Conservation (phyloP, 2,888 invertebrate species). For the Chirona hameri region DNA sequence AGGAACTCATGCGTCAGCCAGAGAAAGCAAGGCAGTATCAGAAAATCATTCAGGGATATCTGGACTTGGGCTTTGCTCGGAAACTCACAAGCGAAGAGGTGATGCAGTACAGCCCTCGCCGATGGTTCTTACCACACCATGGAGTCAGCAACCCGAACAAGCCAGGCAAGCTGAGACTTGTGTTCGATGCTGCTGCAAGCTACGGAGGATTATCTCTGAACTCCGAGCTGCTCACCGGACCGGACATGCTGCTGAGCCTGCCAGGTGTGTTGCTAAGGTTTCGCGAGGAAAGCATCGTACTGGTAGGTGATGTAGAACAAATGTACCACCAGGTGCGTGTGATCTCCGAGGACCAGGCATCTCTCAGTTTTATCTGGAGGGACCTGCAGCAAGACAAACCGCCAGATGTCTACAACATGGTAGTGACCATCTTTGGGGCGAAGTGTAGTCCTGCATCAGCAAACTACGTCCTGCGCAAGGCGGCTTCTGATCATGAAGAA, state of each 20-base stretch:
- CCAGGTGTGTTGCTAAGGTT: background rate
- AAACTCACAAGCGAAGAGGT: background rate
- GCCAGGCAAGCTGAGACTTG: constrained; percentile 39
- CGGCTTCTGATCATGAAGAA: background rate
- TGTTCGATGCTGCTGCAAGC: constrained; percentile 38
- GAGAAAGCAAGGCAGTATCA: background rate
- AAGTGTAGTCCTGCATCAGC: background rate
- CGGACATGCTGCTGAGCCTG: background rate
- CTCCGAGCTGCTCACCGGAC: background rate
- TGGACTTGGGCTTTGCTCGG: background rate
- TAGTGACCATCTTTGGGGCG: background rate
- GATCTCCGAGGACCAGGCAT: background rate
- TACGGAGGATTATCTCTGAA: background rate
- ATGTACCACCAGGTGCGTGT: background rate
- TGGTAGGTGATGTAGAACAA: background rate
- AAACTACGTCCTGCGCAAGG: background rate
- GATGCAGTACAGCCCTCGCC: background rate
- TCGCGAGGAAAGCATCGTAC: background rate
- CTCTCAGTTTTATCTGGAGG: background rate
- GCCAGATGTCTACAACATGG: background rate
- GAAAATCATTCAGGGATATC: background rate
- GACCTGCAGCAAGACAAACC: background rate
- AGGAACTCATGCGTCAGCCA: background rate
- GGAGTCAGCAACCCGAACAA: constrained; percentile 38
- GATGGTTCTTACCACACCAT: constrained; percentile 34